These are phyloP conservation scores for Desmophyllum pertusum DNA, from an alignment of 92 coral and sea anemone genomes.

Conservation along the genomic window DNA sequence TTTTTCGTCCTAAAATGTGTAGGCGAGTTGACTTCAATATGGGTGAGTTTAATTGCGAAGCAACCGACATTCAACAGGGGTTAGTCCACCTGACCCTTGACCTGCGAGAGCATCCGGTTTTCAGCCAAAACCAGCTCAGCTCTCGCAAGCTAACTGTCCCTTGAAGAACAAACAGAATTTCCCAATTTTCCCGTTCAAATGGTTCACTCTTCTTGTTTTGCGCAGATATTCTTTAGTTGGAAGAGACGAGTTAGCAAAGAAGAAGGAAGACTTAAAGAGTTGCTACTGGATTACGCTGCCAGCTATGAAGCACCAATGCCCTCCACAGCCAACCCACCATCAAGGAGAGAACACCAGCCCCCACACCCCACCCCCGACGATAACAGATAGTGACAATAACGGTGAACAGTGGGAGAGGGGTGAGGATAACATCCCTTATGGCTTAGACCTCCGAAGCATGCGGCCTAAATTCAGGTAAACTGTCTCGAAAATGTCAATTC, in stretches of 20 bases:
- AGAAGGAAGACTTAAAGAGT: slow-evolving; percentile 77
- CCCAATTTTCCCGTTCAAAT: too few relatives aligned
- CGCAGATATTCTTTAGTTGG: slow-evolving; percentile 90
- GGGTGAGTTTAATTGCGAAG: too few relatives aligned
- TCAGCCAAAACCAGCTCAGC: too few relatives aligned
- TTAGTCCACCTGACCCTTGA: too few relatives aligned
- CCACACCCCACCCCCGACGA: slow-evolving; percentile 75
- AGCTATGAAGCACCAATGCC: slow-evolving; percentile 87
- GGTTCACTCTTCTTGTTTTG: too few relatives aligned
- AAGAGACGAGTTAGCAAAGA: slow-evolving; percentile 67
- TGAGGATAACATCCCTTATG: slow-evolving; percentile 59
- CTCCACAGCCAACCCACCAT: slow-evolving; percentile 45
- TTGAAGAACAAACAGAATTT: too few relatives aligned
- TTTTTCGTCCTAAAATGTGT: too few relatives aligned
- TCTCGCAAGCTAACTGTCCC: too few relatives aligned
- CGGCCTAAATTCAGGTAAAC: slow-evolving; percentile 84
- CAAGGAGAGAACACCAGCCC: slow-evolving; percentile 65
- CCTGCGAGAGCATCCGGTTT: too few relatives aligned
- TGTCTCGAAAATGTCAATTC: neutral
- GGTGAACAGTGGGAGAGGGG: slow-evolving; percentile 53
- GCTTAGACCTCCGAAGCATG: slow-evolving; percentile 65
- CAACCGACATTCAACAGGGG: too few relatives aligned
- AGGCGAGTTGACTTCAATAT: too few relatives aligned
- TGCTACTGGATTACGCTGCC: slow-evolving; percentile 81
- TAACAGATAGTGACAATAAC: slow-evolving; percentile 64